Conservation (phyloP, 2,113 vertebrate species). For the Patagioenas fasciata region DNA sequence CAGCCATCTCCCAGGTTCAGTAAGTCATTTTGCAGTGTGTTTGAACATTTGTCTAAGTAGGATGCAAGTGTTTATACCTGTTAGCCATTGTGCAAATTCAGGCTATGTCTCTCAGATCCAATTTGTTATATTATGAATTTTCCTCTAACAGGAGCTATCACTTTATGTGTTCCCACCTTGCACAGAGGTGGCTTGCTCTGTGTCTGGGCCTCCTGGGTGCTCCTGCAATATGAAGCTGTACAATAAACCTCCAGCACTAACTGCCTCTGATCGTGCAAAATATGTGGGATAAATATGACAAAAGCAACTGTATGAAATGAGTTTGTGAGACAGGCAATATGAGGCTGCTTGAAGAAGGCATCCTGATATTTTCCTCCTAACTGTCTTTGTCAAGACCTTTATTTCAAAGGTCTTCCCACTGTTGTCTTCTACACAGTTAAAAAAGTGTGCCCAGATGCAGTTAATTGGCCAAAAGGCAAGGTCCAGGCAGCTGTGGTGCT, state of each 20-base stretch:
- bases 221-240: background rate
- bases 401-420: background rate
- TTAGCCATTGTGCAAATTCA: background rate
- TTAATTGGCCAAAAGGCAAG: background rate
- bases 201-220: background rate
- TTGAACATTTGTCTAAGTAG: background rate
- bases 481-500: background rate
- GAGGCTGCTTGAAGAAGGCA: background rate
- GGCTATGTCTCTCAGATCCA: background rate
- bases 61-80: background rate
- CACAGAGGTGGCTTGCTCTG: background rate
- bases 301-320: background rate
- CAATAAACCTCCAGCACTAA: background rate
- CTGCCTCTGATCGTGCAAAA: background rate
- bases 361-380: background rate
- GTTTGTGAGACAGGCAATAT: background rate
- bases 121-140: background rate
- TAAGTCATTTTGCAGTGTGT: background rate
- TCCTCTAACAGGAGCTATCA: background rate
- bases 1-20: background rate
- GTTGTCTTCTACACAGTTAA: background rate
- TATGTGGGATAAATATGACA: background rate
- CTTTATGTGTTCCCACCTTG: background rate
- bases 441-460: background rate
- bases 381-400: background rate